Base-by-base conservation (phyloP, 2,888 invertebrate genomes). In the Habroteleia sp. region DNA sequence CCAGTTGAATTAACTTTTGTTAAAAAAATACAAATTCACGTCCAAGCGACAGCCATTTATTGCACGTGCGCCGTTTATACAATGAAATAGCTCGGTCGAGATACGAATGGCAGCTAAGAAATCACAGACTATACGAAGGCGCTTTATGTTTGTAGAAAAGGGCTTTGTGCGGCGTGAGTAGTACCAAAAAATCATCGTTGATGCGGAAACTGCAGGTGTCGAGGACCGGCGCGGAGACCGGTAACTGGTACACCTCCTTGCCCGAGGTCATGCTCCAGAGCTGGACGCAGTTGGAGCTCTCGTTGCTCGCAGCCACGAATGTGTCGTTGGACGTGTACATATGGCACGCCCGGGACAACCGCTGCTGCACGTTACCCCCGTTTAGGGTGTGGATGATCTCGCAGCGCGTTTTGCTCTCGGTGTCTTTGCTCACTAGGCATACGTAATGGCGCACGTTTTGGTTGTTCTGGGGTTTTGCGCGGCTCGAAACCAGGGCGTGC, bases 281-380 rank as follows among this genome's bases (percentile, higher is more conserved):
- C 42, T 91, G 90, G 16, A 95, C 86, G 6, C 91, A 88, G 2
- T 91, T 91, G n/a, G 91, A 92, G 50, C 93, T 92, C 86, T 96
- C 96, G 68, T 95, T 92, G 81, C 95, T 93, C 0, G 94, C 94
- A 0, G 94, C 93, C 0, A 95, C 91, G 83, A 94, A 90, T 4
- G 91, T 90, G 5, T 92, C 91, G 1, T 91, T 89, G 0, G 92
- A 91, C 0, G 91, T 84, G 0, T 90, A 89, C 17, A 91, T 87
- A 3, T 93, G 91, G 84, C 92, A 92, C 0, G 93, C 90, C 42
- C 93, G 89, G 0, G 94, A 92, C 87, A 96, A 91, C 0, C 93
- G 83, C 0, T 93, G 92, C 11, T 94, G 93, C 20, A 91, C 90
- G 1, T 90, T 89, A 0, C 95, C 94, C 0, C 94, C 95, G 33